Base-by-base conservation (phyloP, 2,888 invertebrate species). In the Ectemnius continuus region DNA sequence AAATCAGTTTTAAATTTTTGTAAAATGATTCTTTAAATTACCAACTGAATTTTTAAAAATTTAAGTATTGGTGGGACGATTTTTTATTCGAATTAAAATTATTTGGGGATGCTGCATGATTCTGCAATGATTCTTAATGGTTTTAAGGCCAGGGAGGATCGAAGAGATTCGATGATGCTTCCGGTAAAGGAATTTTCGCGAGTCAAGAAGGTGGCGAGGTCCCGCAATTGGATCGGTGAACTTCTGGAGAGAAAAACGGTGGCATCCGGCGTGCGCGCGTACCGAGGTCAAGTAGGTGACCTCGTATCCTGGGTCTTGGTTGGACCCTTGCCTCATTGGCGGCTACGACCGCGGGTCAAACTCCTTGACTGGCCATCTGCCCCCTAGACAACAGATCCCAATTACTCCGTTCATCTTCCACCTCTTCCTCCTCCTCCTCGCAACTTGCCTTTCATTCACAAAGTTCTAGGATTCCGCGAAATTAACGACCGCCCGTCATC, bases 261-360 rank as follows among this genome's bases (percentile, higher is more conserved):
- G 88, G 87, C 90, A 90, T 90, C 90, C 89, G 90, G 89, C 89
- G 89, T 79, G 86, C 88, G 88, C 89, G 88, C 52, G 52, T 52
- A 52, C 52, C 82, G 86, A 83, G 90, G 90, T 90, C 87, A 90
- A 90, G 82, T 86, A 84, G 85, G 77, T 87, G 89, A 90, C 90
- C 90, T 84, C 88, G 90, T 90, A 90, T 90, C 90, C 89, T 89
- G 89, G 88, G 87, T 89, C 89, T 89, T 83, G 79, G 82, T 82
- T 79, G 82, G 82, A 73, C 84, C 82, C 85, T 82, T 80, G 81
- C 84, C 85, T 88, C 84, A 84, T 87, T 89, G 85, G 84, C 79
- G 85, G 71, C 81, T 82, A 82, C 79, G 81, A 84, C 81, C 83
- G 80, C 85, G 86, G 90, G 89, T 89, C 88, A 89, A 88, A 85